These are phyloP conservation scores for Anhinga rufa DNA, from an alignment of 2,113 vertebrate species.

Conservation along the genomic window DNA sequence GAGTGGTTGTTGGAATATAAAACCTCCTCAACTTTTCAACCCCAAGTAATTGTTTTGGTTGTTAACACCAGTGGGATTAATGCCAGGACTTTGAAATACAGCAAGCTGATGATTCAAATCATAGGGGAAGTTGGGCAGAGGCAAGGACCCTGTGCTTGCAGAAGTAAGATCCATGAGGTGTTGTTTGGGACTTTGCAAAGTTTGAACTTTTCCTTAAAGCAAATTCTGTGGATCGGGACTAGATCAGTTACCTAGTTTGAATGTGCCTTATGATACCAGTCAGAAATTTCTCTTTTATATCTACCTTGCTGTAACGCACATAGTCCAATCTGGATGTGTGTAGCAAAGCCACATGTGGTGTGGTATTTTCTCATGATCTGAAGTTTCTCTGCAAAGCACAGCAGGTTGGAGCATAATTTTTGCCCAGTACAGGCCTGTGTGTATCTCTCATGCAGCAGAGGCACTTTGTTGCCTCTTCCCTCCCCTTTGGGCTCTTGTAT, in stretches of 20 bases:
- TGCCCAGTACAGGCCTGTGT: not conserved
- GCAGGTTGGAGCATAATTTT: not conserved
- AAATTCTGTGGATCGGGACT: not conserved
- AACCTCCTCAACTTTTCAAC: not conserved
- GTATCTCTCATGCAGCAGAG: not conserved
- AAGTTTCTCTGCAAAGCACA: not conserved
- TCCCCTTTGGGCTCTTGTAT: not conserved
- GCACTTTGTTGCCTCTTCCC: not conserved
- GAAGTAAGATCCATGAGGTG: not conserved
- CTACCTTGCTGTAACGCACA: not conserved
- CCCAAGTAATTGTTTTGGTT: not conserved
- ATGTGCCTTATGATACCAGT: not conserved
- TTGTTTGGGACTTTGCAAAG: not conserved
- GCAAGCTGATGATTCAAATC: not conserved
- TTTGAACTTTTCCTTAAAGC: not conserved
- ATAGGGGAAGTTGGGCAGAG: not conserved
- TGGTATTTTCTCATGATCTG: not conserved
- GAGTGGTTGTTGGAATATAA: not conserved
- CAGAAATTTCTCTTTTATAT: not conserved
- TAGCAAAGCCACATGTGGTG: not conserved
- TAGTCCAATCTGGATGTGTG: rapidly evolving
- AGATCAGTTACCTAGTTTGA: not conserved
- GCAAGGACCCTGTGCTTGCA: not conserved
- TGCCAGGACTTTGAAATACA: not conserved
- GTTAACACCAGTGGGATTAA: not conserved